These are phyloP conservation scores for Sebastes miniatus DNA, from an alignment of 2,797 vertebrate genomes.

Conservation along the genomic window DNA sequence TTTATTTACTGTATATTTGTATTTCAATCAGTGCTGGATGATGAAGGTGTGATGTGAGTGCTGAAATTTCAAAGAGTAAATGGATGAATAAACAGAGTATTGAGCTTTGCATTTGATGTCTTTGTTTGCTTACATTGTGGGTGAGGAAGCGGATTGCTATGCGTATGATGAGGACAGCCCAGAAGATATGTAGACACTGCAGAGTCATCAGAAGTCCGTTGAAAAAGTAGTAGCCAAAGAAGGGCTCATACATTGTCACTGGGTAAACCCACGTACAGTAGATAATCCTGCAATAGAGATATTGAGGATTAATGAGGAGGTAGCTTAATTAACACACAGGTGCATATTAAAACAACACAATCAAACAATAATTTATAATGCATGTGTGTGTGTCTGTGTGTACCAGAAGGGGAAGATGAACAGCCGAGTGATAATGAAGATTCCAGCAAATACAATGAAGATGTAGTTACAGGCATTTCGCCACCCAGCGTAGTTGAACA, in stretches of 20 bases:
- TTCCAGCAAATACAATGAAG: slow-evolving; percentile 91
- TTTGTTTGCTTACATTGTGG: slow-evolving; percentile 83
- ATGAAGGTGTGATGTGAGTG: not conserved
- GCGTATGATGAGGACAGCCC: slow-evolving; percentile 93
- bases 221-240: slow-evolving; percentile 98
- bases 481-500: slow-evolving; percentile 98
- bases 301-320: not conserved
- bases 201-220: slow-evolving; percentile 90
- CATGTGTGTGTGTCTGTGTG: not conserved
- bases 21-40: not conserved
- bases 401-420: slow-evolving; percentile 96
- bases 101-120: not conserved
- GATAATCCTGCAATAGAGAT: slow-evolving; percentile 85
- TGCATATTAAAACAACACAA: not conserved
- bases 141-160: slow-evolving; percentile 95
- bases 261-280: slow-evolving; percentile 93
- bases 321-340: not conserved
- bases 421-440: slow-evolving; percentile 93
- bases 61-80: not conserved
- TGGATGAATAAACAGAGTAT: not conserved
- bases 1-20: not conserved
- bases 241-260: slow-evolving; percentile 88
- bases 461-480: slow-evolving; percentile 93
- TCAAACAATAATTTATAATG: not conserved
- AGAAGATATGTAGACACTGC: slow-evolving; percentile 93